A percentile compares a stretch with the other conserved stretches of the same genome.
Conservation (phyloP, 2,888 invertebrate species). For the Drosophila anceps region DNA sequence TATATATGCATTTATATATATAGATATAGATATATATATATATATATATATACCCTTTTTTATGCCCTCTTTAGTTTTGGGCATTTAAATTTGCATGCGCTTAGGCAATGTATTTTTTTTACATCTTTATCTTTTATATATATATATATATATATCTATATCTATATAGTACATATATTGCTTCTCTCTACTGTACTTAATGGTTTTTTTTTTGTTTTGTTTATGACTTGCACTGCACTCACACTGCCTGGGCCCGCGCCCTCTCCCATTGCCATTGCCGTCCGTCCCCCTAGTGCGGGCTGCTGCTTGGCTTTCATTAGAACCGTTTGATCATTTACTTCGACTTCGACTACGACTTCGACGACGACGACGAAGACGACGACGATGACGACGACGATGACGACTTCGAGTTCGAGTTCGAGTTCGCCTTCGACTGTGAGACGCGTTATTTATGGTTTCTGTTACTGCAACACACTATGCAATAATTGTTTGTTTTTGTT, state of each 20-base stretch:
- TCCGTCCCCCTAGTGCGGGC: neutral
- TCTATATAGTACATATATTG: too few relatives aligned
- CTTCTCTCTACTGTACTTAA: conserved; percentile 2
- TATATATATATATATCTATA: neutral
- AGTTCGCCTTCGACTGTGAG: neutral
- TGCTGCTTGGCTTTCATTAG: conserved; percentile 22
- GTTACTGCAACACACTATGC: conserved; percentile 33
- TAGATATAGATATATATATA: neutral
- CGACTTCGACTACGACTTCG: neutral
- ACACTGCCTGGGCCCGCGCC: neutral
- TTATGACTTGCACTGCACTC: conserved; percentile 25
- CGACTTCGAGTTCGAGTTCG: conserved; percentile 2
- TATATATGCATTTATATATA: neutral
- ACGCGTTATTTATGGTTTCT: conserved; percentile 29
- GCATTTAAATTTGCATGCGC: conserved; percentile 17
- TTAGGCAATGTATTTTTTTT: conserved; percentile 32
- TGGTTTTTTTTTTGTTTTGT: conserved; percentile 5
- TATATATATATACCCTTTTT: conserved; percentile 2
- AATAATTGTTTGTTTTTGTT: conserved; percentile 35
- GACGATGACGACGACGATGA: neutral
- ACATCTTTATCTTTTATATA: conserved; percentile 3
- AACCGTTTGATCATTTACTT: conserved; percentile 33
- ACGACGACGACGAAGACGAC: too few relatives aligned
- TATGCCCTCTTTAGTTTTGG: neutral
- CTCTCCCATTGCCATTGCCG: neutral